These are phyloP conservation scores for Cecropterus lyciades DNA, from an alignment of 1,140 invertebrate genomes.

Conservation along the genomic window DNA sequence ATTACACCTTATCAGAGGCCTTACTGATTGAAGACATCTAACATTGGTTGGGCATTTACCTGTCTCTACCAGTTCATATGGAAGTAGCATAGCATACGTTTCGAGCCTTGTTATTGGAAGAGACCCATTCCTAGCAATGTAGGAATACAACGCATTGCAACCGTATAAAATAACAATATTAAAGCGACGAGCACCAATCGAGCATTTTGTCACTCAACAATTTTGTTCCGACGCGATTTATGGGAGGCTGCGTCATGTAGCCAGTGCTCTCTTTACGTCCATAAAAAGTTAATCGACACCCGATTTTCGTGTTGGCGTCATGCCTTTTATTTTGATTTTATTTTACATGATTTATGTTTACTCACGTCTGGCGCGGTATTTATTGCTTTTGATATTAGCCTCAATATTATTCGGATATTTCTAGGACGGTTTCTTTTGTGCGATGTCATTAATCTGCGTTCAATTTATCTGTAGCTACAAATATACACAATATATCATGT, in stretches of 20 bases:
- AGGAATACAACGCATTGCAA: too few relatives aligned
- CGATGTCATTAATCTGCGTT: not conserved
- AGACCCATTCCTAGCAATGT: too few relatives aligned
- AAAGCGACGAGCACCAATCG: conserved; percentile 29
- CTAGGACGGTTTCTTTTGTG: not conserved
- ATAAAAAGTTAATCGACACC: conserved; percentile 47
- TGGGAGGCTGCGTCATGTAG: conserved; percentile 41
- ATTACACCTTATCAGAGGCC: too few relatives aligned
- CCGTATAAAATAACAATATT: conserved; percentile 4
- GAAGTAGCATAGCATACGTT: too few relatives aligned
- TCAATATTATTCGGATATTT: not conserved
- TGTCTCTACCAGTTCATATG: too few relatives aligned
- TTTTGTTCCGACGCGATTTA: conserved; percentile 56
- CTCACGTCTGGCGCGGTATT: not conserved
- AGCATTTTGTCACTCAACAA: conserved; percentile 55
- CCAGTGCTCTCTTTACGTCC: conserved; percentile 25
- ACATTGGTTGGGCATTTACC: too few relatives aligned
- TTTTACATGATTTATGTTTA: conserved; percentile 9
- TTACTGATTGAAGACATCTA: too few relatives aligned
- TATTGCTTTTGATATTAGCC: conserved; percentile 2
- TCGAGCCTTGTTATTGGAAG: too few relatives aligned
- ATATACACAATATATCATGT: too few relatives aligned
- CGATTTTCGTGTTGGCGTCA: conserved; percentile 40
- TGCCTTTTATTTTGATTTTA: conserved; percentile 19
- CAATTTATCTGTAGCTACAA: not conserved